Percentiles rank a stretch among this genome's conserved stretches.
These are phyloP conservation scores for Trilocha varians DNA, from an alignment of 2,888 invertebrate species.

Conservation along the genomic window DNA sequence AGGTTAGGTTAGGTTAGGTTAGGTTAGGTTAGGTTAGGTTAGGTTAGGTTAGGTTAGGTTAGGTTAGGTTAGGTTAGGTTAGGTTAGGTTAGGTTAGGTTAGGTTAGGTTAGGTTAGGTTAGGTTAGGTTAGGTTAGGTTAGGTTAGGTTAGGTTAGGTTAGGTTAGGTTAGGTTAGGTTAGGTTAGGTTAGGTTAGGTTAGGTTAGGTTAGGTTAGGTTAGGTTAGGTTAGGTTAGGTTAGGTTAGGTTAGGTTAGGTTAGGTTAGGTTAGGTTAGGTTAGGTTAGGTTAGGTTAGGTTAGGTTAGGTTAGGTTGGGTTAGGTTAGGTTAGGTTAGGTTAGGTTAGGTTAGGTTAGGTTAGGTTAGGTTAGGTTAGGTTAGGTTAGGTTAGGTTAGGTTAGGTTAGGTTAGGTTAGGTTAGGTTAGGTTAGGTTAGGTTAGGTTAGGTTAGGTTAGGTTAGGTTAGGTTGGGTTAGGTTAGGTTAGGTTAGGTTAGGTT, in stretches of 20 bases:
- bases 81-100: too few relatives aligned
- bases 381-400: conserved; percentile 4
- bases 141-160: conserved; percentile 14
- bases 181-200: conserved; percentile 13
- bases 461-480: conserved; percentile 6
- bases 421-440: conserved; percentile 10
- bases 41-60: too few relatives aligned
- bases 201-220: conserved; percentile 12
- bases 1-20: too few relatives aligned
- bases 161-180: conserved; percentile 9
- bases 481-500: conserved; percentile 6
- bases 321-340: conserved; percentile 15
- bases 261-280: conserved; percentile 11
- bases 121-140: conserved; percentile 12
- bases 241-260: conserved; percentile 9
- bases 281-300: conserved; percentile 12
- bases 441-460: conserved; percentile 11
- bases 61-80: too few relatives aligned
- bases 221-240: conserved; percentile 10
- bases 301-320: conserved; percentile 14
- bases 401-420: conserved; percentile 7
- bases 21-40: too few relatives aligned
- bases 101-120: conserved; percentile 14
- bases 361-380: conserved; percentile 7
- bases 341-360: conserved; percentile 8